Evolutionary conservation across 2,113 vertebrate genomes (phyloP), one percentile per base, ranked within the genome.

Genomic region (Sprattus sprattus): DNA sequence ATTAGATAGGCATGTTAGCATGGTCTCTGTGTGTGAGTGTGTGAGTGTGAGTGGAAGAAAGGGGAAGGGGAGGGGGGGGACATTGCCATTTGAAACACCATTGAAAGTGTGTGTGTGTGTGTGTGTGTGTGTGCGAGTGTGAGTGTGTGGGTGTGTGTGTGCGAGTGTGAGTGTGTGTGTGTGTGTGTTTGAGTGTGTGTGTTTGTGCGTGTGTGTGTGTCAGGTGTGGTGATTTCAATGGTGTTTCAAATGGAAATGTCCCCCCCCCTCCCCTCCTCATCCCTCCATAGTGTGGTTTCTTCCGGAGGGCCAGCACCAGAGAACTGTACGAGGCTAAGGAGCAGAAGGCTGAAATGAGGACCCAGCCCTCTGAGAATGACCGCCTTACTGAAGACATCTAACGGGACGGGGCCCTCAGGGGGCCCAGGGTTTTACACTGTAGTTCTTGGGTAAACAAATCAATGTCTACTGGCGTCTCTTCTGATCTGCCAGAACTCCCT

Each of bases 321-420:
- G 96, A 97, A 93, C 94, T 97, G 95, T 98, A 97, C 89, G 94
- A 97, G 92, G 96, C 96, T 85, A 97, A 96, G 93, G 95, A 93
- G 88, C 97, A 96, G 94, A 97, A 95, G 90, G 97, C 97, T 45
- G 94, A 95, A 91, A 95, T 95, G 95, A 96, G 95, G 96, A 96
- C 94, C 92, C 97, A 97, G 95, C 97, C 96, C 15, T 97, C 96
- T 90, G 96, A 97, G 93, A 96, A 95, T 67, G 93, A 96, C 90
- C 94, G 95, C 90, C 95, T 97, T 89, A 96, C 95, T 0, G 96
- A 96, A 16, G 95, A 96, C 90, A 95, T 95, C 94, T 96, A 78
- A 93, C 90, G 85, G 87, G 0, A 71, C 22, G 11, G 28, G 28
- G 6, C 9, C 81, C 71, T 83, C 80, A 57, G 39, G 39, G 39